A percentile compares a stretch with the other conserved stretches of the same genome.
phyloP scores from a whole-genome alignment of 2,113 vertebrate species.

The Pavo muticus region DNA sequence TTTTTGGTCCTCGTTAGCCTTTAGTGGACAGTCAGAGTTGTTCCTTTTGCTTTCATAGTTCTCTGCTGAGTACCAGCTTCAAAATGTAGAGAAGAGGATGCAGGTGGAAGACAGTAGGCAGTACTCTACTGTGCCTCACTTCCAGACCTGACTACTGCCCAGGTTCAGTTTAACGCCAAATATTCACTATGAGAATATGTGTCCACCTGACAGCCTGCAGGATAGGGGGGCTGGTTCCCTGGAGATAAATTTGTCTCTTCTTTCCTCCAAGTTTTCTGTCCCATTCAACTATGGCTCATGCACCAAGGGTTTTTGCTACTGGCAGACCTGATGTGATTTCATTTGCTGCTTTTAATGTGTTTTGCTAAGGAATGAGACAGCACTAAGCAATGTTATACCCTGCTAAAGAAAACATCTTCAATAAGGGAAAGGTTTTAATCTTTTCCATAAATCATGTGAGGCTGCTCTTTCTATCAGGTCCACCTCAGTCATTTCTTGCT shows the following conservation, averaged over 20 bases:
- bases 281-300: not conserved
- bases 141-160: not conserved
- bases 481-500: not conserved
- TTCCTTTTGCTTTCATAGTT: not conserved
- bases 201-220: not conserved
- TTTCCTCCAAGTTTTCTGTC: not conserved
- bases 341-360: not conserved
- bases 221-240: not conserved
- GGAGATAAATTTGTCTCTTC: not conserved
- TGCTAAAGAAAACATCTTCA: not conserved
- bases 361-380: not conserved
- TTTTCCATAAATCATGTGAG: not conserved
- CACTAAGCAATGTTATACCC: not conserved
- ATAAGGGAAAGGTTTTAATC: not conserved
- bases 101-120: not conserved
- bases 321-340: not conserved
- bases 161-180: not conserved
- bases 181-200: not conserved
- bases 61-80: not conserved
- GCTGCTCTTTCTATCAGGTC: not conserved
- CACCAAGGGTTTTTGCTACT: not conserved
- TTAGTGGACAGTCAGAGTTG: not conserved
- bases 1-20: not conserved
- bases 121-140: fast-evolving
- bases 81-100: not conserved